A percentile compares a stretch with the other conserved stretches of the same genome.
Conservation (phyloP, 2,113 vertebrate genomes). For the Pao palembangensis region DNA sequence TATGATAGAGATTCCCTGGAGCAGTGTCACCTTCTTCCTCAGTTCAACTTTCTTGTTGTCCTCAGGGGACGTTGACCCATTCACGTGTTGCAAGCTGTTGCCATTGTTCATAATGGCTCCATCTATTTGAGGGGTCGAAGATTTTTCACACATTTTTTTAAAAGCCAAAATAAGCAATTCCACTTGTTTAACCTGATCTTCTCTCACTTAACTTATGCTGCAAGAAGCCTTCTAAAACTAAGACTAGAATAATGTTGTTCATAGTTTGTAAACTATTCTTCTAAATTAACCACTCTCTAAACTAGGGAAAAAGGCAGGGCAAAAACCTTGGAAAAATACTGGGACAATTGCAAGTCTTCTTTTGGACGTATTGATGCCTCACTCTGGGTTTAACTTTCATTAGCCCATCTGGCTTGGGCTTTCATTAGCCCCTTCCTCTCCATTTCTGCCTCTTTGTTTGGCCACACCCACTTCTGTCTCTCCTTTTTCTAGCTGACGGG, state of each 20-base stretch:
- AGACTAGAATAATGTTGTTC: neutral
- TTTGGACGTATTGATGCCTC: no score
- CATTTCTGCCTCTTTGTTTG: neutral
- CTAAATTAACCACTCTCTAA: neutral
- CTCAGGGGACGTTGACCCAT: slow-evolving; percentile 33
- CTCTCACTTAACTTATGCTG: slow-evolving; percentile 7
- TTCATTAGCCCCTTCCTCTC: neutral
- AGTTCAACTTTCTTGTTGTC: slow-evolving; percentile 76
- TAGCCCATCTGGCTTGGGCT: neutral
- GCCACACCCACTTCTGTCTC: neutral
- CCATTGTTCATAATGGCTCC: slow-evolving; percentile 27
- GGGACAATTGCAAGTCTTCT: no score
- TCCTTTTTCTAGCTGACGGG: neutral
- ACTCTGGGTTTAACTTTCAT: no score
- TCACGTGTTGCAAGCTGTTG: slow-evolving; percentile 19
- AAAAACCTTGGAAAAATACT: no score
- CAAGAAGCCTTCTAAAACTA: slow-evolving; percentile 17
- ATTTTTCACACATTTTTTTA: slow-evolving; percentile 76
- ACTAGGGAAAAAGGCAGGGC: no score
- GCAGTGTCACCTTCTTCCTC: slow-evolving; percentile 89
- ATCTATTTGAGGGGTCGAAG: slow-evolving; percentile 57
- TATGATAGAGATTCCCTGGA: slow-evolving; percentile 91
- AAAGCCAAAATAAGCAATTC: neutral
- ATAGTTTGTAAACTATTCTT: neutral
- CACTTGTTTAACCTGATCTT: neutral